A percentile compares a stretch with the other conserved stretches of the same genome.
phyloP scores from a whole-genome alignment of 2,113 vertebrate genomes.

The Calyptommatus sinebrachiatus region DNA sequence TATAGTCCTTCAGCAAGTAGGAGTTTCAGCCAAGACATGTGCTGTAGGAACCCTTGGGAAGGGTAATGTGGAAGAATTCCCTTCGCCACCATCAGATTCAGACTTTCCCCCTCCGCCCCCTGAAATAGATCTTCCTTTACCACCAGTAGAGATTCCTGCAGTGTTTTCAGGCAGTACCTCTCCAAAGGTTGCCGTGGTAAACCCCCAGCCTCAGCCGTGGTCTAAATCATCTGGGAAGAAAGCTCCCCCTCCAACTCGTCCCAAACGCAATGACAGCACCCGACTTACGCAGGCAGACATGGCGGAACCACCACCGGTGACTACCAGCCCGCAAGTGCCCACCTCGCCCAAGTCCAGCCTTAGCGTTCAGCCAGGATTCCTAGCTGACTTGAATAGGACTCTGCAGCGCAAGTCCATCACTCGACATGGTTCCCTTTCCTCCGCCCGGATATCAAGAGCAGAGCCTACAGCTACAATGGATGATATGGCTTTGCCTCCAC shows the following conservation, averaged over 20 bases:
- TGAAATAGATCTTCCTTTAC: conserved; percentile 84
- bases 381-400: conserved; percentile 93
- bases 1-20: conserved; percentile 75
- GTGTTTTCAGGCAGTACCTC: conserved; percentile 74
- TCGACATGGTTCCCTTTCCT: conserved; percentile 86
- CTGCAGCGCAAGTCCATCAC: conserved; percentile 94
- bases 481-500: conserved; percentile 91
- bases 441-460: conserved; percentile 74
- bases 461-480: conserved; percentile 91
- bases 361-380: conserved; percentile 88
- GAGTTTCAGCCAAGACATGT: conserved; percentile 45
- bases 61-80: conserved; percentile 78
- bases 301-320: conserved; percentile 60
- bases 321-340: conserved; percentile 72
- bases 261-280: conserved; percentile 83
- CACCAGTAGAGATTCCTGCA: conserved; percentile 72
- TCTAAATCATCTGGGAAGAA: conserved; percentile 85
- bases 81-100: conserved; percentile 85
- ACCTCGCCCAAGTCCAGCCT: conserved; percentile 89
- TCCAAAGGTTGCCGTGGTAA: conserved; percentile 89
- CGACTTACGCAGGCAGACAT: conserved; percentile 72
- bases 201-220: conserved; percentile 89
- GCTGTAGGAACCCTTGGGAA: conserved; percentile 61
- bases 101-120: conserved; percentile 89
- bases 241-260: conserved; percentile 83